Conservation (phyloP, 2,113 vertebrate genomes). For the Solea solea region DNA sequence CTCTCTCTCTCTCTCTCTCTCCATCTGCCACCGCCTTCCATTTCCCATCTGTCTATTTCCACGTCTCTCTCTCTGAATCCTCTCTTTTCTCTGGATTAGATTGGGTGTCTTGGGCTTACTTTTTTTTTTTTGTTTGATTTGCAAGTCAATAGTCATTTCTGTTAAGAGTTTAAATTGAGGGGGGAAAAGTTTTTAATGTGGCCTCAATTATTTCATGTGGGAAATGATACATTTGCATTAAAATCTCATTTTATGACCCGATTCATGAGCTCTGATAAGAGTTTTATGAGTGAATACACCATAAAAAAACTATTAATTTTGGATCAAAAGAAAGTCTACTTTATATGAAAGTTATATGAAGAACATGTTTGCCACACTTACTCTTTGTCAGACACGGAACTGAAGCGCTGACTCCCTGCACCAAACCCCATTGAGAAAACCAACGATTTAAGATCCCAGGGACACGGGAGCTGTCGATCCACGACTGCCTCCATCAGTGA, state of each 20-base stretch:
- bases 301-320: too few relatives aligned
- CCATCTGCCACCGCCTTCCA: slow-evolving; percentile 61
- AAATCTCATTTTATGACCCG: slow-evolving; percentile 17
- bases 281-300: too few relatives aligned
- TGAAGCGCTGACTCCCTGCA: too few relatives aligned
- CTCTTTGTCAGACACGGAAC: too few relatives aligned
- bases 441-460: too few relatives aligned
- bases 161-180: slow-evolving; percentile 63
- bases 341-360: too few relatives aligned
- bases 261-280: too few relatives aligned
- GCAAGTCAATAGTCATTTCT: slow-evolving; percentile 73
- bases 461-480: too few relatives aligned
- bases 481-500: too few relatives aligned
- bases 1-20: slow-evolving; percentile 14
- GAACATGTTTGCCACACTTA: too few relatives aligned
- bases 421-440: too few relatives aligned
- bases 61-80: slow-evolving; percentile 32
- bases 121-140: slow-evolving; percentile 58
- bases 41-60: slow-evolving; percentile 61
- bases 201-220: slow-evolving; percentile 53
- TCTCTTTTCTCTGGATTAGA: slow-evolving; percentile 48
- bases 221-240: slow-evolving; percentile 66
- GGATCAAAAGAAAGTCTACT: too few relatives aligned
- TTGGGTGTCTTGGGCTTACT: slow-evolving; percentile 59
- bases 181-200: slow-evolving; percentile 60